Conservation (phyloP, 2,113 vertebrate genomes). For the Periophthalmodon schlosseri region DNA sequence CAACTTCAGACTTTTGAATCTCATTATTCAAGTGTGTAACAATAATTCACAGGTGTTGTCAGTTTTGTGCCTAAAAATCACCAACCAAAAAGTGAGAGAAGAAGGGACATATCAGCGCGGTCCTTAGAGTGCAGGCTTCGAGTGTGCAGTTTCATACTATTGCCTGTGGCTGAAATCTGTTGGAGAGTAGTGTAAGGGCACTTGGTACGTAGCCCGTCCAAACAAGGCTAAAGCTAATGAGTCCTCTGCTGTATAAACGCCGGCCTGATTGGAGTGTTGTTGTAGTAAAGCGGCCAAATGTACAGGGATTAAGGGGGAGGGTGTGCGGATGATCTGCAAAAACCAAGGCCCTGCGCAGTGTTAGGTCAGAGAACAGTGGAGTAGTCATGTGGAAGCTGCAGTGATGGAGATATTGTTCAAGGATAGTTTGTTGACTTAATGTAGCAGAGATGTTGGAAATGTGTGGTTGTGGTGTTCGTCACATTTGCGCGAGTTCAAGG, state of each 20-base stretch:
- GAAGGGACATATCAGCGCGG: too few species aligned
- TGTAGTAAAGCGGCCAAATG: conserved; percentile 58
- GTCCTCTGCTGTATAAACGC: conserved; percentile 49
- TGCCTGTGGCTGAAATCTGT: conserved; percentile 33
- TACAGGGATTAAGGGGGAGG: conserved; percentile 25
- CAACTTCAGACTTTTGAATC: too few species aligned
- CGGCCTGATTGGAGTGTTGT: conserved; percentile 56
- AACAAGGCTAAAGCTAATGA: conserved; percentile 60
- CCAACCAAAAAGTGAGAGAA: too few species aligned
- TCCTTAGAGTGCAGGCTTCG: too few species aligned
- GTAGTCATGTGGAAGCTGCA: background rate
- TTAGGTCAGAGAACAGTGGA: background rate
- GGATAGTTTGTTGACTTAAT: background rate
- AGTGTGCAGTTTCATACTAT: too few species aligned
- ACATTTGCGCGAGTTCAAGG: background rate
- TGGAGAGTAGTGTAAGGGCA: conserved; percentile 20
- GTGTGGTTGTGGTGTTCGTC: background rate
- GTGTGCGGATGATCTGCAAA: conserved; percentile 4
- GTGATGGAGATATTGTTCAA: background rate
- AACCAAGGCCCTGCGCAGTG: background rate
- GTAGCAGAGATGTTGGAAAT: background rate
- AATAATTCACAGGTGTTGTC: too few species aligned
- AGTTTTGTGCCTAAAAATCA: too few species aligned
- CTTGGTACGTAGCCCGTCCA: conserved; percentile 55
- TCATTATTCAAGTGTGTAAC: too few species aligned